Evolutionary conservation across 2,113 vertebrate genomes (phyloP), one percentile per base, ranked within the genome.

Genomic region (Pachyramphus minor): DNA sequence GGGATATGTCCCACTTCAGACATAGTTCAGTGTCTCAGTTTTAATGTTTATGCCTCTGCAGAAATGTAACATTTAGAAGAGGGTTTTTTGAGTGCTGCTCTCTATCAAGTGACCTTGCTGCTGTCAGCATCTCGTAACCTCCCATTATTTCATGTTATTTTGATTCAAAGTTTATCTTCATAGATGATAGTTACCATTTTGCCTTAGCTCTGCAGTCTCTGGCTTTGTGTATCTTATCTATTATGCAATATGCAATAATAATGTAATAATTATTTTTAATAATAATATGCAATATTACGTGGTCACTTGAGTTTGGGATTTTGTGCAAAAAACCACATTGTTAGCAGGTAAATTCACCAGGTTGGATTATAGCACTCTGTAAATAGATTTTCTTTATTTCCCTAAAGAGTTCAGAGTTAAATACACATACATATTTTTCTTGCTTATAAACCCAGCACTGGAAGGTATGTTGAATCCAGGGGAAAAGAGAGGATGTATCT

Each of bases 121-220:
- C 68, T 71, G 42, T 52, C 84, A 92, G 67, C 39, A 52, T 67
- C 33, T 52, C 45, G 13, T 1, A 30, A n/a, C n/a, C 55, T 63
- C n/a, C 31, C 17, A 15, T 80, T 76, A 67, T 5, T 67, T 50
- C 67, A 22, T 0, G 0, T 23, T 30, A 35, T 23, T 79, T 91
- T 85, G 58, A 91, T 77, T 85, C 82, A 12, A 19, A 83, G 68
- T 80, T 91, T 80, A 66, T 76, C 66, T 87, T 63, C 27, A 8
- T 12, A 39, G 63, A 8, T 76, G 59, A 55, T 30, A 58, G 41
- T 39, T 63, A 42, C n/a, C 0, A 6, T 67, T 88, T 74, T 74
- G 63, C 75, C n/a, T 52, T n/a, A 77, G 75, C 94, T 88, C 64
- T 88, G 56, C 64, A 35, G 41, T 42, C 62, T 53, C 64, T 47